Conservation (phyloP, 2,113 vertebrate species). For the Helogale parvula region DNA sequence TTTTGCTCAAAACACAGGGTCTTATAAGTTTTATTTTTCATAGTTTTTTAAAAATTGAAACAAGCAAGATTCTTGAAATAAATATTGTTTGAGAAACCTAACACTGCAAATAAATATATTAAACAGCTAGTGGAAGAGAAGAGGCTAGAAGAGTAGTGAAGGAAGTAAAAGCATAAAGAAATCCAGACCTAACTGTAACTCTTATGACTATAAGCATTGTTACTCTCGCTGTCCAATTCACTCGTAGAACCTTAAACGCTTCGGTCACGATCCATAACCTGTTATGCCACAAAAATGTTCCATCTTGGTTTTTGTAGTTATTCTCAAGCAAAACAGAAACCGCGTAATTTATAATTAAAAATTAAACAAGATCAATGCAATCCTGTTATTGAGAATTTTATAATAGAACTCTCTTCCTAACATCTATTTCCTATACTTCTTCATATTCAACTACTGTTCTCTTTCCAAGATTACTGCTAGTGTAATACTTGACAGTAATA, state of each 20-base stretch:
- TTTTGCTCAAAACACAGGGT: not conserved
- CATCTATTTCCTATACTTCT: not conserved
- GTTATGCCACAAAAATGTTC: not conserved
- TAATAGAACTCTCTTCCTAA: not conserved
- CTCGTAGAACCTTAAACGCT: not conserved
- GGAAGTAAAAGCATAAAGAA: not conserved
- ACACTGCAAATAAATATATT: not conserved
- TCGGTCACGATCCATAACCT: not conserved
- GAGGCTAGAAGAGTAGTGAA: too few relatives aligned
- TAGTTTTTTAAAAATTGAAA: not conserved
- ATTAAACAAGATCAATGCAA: not conserved
- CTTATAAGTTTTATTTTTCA: not conserved
- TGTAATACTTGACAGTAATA: not conserved
- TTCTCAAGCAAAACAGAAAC: not conserved
- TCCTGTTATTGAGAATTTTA: not conserved
- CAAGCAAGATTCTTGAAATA: conserved; percentile 6
- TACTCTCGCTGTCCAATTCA: not conserved
- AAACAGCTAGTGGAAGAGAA: not conserved
- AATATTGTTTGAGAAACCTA: not conserved
- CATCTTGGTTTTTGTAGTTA: not conserved
- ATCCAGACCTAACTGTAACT: not conserved
- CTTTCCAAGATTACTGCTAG: not conserved
- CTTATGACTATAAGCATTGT: not conserved
- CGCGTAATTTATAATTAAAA: not conserved
- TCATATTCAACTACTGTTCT: not conserved